phyloP scores from a whole-genome alignment of 2,113 vertebrate genomes.

The Aix galericulata region DNA sequence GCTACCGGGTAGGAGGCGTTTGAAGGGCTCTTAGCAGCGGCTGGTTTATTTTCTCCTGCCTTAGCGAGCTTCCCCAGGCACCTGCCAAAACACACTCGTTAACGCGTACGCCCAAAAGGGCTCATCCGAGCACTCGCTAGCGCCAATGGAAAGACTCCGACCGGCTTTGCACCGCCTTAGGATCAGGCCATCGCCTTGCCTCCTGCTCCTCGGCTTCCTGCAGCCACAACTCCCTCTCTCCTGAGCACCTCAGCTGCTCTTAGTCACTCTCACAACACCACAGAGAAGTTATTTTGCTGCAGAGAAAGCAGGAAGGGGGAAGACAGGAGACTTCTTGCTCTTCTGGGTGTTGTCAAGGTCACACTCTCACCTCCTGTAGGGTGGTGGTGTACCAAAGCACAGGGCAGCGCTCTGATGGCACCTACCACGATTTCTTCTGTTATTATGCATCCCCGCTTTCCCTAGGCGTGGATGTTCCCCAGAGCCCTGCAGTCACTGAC shows the following conservation, averaged over 20 bases:
- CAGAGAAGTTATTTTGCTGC: background rate
- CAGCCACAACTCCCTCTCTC: background rate
- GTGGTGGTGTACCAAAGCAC: fast-evolving
- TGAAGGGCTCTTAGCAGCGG: background rate
- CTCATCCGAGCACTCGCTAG: conserved; percentile 10
- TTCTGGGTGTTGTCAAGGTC: background rate
- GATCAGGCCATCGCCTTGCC: conserved; percentile 26
- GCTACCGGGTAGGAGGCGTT: background rate
- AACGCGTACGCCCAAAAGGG: background rate
- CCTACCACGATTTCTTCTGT: background rate
- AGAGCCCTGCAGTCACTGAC: background rate
- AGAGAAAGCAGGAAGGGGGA: background rate
- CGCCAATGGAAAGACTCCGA: background rate
- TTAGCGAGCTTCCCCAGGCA: background rate
- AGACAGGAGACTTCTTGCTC: fast-evolving
- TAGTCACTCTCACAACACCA: conserved; percentile 36
- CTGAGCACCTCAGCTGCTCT: background rate
- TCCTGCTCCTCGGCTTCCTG: background rate
- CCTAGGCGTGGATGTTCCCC: background rate
- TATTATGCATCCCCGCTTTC: background rate
- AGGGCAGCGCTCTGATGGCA: background rate
- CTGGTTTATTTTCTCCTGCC: background rate
- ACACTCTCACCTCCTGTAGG: background rate
- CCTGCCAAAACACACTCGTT: conserved; percentile 38
- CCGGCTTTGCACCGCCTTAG: background rate